Conservation (phyloP, 1,140 invertebrate genomes). For the Hetaerina americana region DNA sequence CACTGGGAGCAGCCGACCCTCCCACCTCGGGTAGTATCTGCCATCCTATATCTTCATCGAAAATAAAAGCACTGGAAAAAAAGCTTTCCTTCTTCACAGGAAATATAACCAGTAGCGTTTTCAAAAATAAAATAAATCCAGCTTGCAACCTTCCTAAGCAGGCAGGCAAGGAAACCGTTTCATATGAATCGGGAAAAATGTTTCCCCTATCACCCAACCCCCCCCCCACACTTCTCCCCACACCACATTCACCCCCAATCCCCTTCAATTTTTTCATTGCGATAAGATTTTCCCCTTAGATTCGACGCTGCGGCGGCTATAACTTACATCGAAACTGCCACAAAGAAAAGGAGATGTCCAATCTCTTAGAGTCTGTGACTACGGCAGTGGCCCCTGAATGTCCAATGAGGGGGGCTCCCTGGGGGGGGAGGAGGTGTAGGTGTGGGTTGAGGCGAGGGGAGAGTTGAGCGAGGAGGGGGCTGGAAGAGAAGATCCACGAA, state of each 20-base stretch:
- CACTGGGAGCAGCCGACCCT: no score
- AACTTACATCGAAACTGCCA: background rate
- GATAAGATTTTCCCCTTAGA: background rate
- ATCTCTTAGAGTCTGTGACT: background rate
- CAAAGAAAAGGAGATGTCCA: background rate
- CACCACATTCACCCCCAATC: no score
- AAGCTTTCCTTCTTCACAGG: background rate
- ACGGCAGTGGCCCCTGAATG: background rate
- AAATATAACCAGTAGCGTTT: background rate
- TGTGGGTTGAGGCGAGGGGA: no score
- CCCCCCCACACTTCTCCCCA: no score
- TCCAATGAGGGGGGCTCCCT: background rate
- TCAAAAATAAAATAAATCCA: no score
- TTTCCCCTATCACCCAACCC: no score
- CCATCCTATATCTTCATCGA: no score
- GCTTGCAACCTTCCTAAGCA: no score
- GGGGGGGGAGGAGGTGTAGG: no score
- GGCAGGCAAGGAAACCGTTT: background rate
- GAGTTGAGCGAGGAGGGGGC: conserved; percentile 2
- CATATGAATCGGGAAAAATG: background rate
- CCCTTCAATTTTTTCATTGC: background rate
- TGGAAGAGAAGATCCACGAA: conserved; percentile 12
- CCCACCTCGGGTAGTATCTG: no score
- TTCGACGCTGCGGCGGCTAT: background rate
- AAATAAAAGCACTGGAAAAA: no score